Conservation (phyloP, 2,113 vertebrate genomes). For the Hydrochoerus hydrochaeris region DNA sequence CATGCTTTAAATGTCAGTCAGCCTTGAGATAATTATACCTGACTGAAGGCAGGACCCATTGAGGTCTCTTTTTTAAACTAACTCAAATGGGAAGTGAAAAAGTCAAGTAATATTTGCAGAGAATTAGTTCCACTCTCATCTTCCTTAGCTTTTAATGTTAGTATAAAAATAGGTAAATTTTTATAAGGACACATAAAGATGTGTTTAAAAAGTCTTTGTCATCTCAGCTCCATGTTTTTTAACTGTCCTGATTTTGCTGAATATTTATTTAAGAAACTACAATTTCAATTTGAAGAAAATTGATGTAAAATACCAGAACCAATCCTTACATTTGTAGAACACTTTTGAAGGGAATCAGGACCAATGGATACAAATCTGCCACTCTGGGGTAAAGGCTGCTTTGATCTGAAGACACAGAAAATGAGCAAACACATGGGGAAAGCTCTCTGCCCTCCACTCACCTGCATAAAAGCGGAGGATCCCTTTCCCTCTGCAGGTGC, state of each 20-base stretch:
- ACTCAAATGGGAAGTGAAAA: slow-evolving; percentile 88
- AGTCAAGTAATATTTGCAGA: slow-evolving; percentile 85
- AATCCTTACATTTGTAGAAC: not conserved
- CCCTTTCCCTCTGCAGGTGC: not conserved
- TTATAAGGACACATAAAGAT: not conserved
- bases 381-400: not conserved
- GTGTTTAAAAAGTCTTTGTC: not conserved
- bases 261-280: slow-evolving; percentile 11
- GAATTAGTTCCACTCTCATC: slow-evolving; percentile 86
- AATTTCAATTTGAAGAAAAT: slow-evolving; percentile 37
- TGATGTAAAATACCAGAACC: not conserved
- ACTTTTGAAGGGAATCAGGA: not conserved
- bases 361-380: not conserved
- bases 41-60: slow-evolving; percentile 90
- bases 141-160: slow-evolving; percentile 64
- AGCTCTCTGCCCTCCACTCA: not conserved
- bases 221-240: not conserved
- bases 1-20: slow-evolving; percentile 89
- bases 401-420: not conserved
- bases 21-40: slow-evolving; percentile 91
- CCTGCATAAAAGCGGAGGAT: too few species aligned
- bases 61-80: slow-evolving; percentile 86
- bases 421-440: not conserved
- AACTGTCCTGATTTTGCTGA: not conserved
- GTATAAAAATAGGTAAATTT: slow-evolving; percentile 20